phyloP scores from a whole-genome alignment of 2,113 vertebrate genomes.

The Megalops atlanticus region DNA sequence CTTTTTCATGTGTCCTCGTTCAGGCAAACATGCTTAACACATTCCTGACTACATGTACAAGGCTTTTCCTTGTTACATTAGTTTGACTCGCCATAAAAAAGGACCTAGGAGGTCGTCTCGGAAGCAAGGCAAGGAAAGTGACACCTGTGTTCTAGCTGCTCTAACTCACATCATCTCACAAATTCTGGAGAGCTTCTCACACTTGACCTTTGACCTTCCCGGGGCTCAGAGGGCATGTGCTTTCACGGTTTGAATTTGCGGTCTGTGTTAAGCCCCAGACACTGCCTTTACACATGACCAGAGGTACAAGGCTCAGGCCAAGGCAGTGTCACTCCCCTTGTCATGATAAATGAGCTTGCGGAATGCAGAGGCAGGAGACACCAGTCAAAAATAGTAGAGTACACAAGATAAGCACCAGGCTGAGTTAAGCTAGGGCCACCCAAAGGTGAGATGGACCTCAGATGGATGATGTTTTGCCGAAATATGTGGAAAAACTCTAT shows the following conservation, averaged over 20 bases:
- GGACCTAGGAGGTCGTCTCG: not conserved
- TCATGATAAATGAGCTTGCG: not conserved
- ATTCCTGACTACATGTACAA: not conserved
- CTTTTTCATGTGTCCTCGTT: not conserved
- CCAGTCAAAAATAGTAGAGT: not conserved
- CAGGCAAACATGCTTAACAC: not conserved
- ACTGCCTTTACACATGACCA: not conserved
- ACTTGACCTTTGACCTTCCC: not conserved
- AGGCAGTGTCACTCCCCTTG: not conserved
- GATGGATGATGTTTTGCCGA: too few relatives aligned
- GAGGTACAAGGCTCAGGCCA: not conserved
- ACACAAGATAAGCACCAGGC: not conserved
- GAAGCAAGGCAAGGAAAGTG: not conserved
- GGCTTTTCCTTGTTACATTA: not conserved
- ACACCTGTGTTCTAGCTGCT: not conserved
- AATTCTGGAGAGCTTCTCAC: slow-evolving; percentile 12
- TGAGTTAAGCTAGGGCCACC: not conserved
- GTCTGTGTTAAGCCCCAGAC: not conserved
- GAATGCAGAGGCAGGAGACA: not conserved
- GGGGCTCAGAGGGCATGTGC: not conserved
- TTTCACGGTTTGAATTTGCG: not conserved
- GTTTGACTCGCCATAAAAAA: not conserved
- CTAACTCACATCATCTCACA: not conserved
- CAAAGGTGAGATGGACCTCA: not conserved
- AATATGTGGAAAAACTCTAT: not conserved